Percentiles rank a stretch among this genome's conserved stretches.
These are phyloP conservation scores for Fukomys damarensis DNA, from an alignment of 2,113 vertebrate genomes.

Conservation along the genomic window DNA sequence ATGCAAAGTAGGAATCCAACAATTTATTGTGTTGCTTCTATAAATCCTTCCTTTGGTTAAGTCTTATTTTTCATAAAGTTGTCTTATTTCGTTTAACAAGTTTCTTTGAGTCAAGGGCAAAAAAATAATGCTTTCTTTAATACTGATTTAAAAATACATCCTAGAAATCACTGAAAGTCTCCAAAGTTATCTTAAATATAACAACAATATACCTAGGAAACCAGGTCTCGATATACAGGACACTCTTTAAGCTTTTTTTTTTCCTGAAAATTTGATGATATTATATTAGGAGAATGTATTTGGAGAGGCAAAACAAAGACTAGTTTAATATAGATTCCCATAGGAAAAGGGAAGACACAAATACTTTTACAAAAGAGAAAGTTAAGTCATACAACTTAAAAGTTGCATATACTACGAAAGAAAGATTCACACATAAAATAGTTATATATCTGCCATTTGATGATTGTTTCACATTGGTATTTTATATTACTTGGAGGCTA, in stretches of 20 bases:
- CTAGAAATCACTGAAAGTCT: not conserved
- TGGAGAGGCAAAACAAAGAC: not conserved
- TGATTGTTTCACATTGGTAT: not conserved
- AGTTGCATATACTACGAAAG: not conserved
- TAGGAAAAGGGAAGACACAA: not conserved
- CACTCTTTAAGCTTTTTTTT: not conserved
- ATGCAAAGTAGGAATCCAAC: not conserved
- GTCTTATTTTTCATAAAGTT: not conserved
- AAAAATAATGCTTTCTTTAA: not conserved
- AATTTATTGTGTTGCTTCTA: not conserved
- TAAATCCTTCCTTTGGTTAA: slow-evolving; percentile 1
- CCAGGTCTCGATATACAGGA: not conserved
- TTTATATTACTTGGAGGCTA: not conserved
- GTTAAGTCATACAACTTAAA: not conserved
- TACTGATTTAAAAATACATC: not conserved
- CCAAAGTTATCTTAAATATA: not conserved
- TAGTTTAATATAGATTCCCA: not conserved
- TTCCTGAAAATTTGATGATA: not conserved
- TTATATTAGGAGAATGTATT: not conserved
- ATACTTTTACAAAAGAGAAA: not conserved
- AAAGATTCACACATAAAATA: not conserved
- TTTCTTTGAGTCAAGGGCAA: not conserved
- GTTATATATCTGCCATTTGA: not conserved
- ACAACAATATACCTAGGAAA: not conserved
- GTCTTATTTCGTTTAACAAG: not conserved